phyloP scores from a whole-genome alignment of 1,140 invertebrate species.

The Zaprionus camerounensis region DNA sequence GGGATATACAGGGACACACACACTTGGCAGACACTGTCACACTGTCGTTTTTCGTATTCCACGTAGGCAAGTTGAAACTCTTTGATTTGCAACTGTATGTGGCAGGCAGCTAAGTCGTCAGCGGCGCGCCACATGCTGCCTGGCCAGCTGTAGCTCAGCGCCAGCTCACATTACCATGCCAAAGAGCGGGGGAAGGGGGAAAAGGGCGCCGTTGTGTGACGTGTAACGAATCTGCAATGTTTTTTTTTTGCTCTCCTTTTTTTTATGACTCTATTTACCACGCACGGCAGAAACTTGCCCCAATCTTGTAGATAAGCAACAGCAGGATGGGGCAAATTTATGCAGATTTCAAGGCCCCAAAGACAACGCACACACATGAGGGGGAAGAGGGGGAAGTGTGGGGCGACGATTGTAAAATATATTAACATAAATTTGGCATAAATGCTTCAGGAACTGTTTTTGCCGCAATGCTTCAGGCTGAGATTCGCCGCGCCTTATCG shows the following conservation, averaged over 20 bases:
- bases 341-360: conserved; percentile 70
- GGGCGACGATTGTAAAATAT: conserved; percentile 73
- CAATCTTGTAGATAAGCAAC: conserved; percentile 62
- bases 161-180: conserved; percentile 31
- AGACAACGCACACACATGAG: conserved; percentile 62
- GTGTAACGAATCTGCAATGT: conserved; percentile 76
- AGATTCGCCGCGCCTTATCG: conserved; percentile 40
- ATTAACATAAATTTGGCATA: conserved; percentile 84
- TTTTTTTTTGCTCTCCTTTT: conserved; percentile 45
- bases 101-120: conserved; percentile 27
- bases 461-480: conserved; percentile 17
- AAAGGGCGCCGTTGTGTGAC: conserved; percentile 50
- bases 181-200: background rate
- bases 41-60: conserved; percentile 53
- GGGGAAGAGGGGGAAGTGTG: conserved; percentile 47
- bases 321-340: conserved; percentile 59
- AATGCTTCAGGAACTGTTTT: conserved; percentile 79
- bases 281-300: conserved; percentile 55
- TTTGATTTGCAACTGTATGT: conserved; percentile 63
- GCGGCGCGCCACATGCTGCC: conserved; percentile 58
- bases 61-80: conserved; percentile 73
- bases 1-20: background rate
- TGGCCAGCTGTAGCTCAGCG: conserved; percentile 22
- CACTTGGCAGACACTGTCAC: conserved; percentile 10
- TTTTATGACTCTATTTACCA: conserved; percentile 79